Percentiles rank a stretch among this genome's conserved stretches.
phyloP scores from a whole-genome alignment of 2,797 vertebrate genomes.

The Phalanger gymnotis region DNA sequence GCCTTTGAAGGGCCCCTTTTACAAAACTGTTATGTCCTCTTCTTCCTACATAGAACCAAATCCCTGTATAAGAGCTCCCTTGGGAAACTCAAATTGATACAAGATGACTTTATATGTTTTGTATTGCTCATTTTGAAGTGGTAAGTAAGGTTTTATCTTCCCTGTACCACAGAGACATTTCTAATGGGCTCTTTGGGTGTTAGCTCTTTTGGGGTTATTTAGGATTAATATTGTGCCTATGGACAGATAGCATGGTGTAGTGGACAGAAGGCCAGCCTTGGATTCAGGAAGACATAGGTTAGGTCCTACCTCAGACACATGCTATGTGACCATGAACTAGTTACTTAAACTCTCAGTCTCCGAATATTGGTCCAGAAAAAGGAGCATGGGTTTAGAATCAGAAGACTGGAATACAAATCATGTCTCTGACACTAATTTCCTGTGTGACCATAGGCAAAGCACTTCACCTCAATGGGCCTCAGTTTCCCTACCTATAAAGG shows the following conservation, averaged over 20 bases:
- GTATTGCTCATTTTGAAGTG: constrained; percentile 21
- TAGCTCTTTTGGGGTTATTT: constrained; percentile 35
- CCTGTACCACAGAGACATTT: background rate
- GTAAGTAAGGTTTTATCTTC: constrained; percentile 35
- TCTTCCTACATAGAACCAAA: constrained; percentile 31
- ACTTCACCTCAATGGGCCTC: background rate
- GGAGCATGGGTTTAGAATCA: background rate
- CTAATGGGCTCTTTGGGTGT: background rate
- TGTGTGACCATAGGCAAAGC: background rate
- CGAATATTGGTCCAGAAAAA: background rate
- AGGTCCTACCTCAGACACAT: background rate
- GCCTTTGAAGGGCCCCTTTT: background rate
- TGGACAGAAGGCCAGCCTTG: background rate
- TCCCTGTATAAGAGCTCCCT: constrained; percentile 2
- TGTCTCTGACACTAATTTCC: background rate
- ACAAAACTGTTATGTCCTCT: constrained; percentile 29
- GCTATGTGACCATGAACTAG: background rate
- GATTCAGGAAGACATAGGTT: background rate
- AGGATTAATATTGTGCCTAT: background rate
- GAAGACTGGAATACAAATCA: background rate
- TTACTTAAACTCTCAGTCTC: background rate
- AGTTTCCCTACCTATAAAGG: background rate
- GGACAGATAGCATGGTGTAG: background rate
- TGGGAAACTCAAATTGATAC: constrained; percentile 41
- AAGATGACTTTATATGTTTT: constrained; percentile 27